Base-by-base conservation (phyloP, 2,797 vertebrate genomes). In the Peromyscus aztecus region DNA sequence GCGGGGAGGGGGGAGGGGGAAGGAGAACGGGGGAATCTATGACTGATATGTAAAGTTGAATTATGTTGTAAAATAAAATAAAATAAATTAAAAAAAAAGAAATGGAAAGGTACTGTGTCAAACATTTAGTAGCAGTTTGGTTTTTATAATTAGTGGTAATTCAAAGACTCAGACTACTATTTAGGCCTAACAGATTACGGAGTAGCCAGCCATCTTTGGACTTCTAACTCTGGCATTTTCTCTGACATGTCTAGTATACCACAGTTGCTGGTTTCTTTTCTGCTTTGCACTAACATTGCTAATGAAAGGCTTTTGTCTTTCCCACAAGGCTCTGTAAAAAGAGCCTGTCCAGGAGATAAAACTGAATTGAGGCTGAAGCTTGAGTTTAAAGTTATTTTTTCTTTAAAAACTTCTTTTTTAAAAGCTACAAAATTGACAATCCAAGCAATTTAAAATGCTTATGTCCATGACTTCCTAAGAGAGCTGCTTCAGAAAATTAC, bases 111-210 rank as follows among this genome's bases (percentile, higher is more conserved):
- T 90, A 95, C 89, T 9, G 78, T 95, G 34, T 63, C 61, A 90
- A 86, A 65, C 24, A 94, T 76, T 78, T 85, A 95, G 43, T 63
- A 14, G 23, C 24, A n/a, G 80, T 90, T 87, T n/a, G 94, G 81
- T 85, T 91, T 95, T 77, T 93, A 94, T 76, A 87, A 52, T 61
- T 52, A 97, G 29, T 78, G 55, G 49, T 94, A 95, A 95, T 93
- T 90, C 73, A 92, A 95, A 91, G 49, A 69, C 57, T 87, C 24
- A 46, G 12, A 63, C 61, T 92, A 71, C n/a, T 23, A 69, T 82
- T 71, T 95, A 89, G 76, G 24, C 34, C 52, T 80, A 83, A 83
- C 24, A 76, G 52, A 86, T 57, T 31, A 27, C 92, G 61, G 94
- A 83, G 3, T 52, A 89, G 59, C 4, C 67, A 71, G 49, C 49